Conservation (phyloP, 2,113 vertebrate species). For the Percina caprodes region DNA sequence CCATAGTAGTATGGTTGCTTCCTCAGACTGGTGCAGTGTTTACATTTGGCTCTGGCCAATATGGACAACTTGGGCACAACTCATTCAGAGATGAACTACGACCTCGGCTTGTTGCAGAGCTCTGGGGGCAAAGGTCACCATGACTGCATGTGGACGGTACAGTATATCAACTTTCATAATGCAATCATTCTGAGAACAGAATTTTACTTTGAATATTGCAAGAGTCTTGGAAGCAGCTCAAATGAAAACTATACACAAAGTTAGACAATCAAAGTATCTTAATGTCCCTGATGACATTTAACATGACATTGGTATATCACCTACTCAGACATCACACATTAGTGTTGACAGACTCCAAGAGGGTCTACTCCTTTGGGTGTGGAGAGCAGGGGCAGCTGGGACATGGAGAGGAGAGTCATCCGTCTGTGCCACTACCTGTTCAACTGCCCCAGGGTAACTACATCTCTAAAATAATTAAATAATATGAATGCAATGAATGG, state of each 20-base stretch:
- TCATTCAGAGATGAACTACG: constrained; percentile 90
- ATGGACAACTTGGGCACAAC: constrained; percentile 94
- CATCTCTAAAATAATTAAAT: background rate
- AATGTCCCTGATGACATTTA: background rate
- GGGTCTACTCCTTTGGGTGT: constrained; percentile 73
- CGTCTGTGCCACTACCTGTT: constrained; percentile 64
- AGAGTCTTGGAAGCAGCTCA: background rate
- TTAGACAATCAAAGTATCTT: background rate
- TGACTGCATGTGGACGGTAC: constrained; percentile 92
- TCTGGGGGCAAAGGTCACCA: constrained; percentile 88
- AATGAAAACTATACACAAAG: background rate
- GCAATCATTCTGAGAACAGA: background rate
- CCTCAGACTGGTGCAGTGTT: constrained; percentile 89
- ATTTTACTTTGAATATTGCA: background rate
- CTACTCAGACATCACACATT: constrained; percentile 71
- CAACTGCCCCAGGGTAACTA: constrained; percentile 40
- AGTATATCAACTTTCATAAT: background rate
- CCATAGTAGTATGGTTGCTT: background rate
- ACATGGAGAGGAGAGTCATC: constrained; percentile 42
- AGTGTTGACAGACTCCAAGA: constrained; percentile 47
- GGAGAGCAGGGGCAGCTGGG: constrained; percentile 70
- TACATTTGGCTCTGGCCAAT: constrained; percentile 93
- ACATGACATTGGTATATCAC: background rate
- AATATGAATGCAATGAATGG: background rate
- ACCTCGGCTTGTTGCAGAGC: constrained; percentile 89